These are phyloP conservation scores for Oncorhynchus mykiss DNA, from an alignment of 2,113 vertebrate genomes.

Conservation along the genomic window DNA sequence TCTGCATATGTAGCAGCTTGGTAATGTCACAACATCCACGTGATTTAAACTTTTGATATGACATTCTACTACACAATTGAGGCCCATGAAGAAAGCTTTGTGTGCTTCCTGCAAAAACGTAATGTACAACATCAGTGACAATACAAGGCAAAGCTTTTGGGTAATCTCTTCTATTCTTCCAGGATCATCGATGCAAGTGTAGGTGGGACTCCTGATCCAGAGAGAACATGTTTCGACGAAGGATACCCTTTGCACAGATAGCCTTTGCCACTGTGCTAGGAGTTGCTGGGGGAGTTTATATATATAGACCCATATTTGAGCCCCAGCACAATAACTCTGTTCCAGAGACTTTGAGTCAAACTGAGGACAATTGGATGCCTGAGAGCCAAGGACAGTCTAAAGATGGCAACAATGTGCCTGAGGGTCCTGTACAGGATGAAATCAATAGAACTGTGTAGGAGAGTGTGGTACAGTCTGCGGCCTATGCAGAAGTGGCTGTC, in stretches of 20 bases:
- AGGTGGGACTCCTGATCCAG: neutral
- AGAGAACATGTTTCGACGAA: slow-evolving; percentile 62
- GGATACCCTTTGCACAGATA: slow-evolving; percentile 74
- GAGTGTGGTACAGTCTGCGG: slow-evolving; percentile 44
- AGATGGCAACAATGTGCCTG: neutral
- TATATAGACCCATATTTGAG: slow-evolving; percentile 82
- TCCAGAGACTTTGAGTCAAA: slow-evolving; percentile 34
- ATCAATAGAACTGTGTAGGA: slow-evolving; percentile 18
- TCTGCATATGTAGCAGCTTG: no score
- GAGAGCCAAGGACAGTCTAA: neutral
- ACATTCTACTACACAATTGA: no score
- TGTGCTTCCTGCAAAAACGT: neutral
- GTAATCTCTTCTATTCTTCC: slow-evolving; percentile 24
- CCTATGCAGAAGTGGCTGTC: neutral
- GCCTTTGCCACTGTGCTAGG: slow-evolving; percentile 74
- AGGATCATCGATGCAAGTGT: slow-evolving; percentile 24
- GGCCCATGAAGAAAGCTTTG: neutral
- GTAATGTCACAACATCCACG: no score
- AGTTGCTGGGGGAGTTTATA: slow-evolving; percentile 82
- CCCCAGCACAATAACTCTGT: slow-evolving; percentile 30
- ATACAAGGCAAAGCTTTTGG: neutral
- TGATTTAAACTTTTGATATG: no score
- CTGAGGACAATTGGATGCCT: slow-evolving; percentile 10
- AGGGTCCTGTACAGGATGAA: neutral
- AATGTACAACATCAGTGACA: neutral